Evolutionary conservation across 2,888 invertebrate genomes (phyloP).

Genomic region (Rhimphoctona megacephalus): DNA sequence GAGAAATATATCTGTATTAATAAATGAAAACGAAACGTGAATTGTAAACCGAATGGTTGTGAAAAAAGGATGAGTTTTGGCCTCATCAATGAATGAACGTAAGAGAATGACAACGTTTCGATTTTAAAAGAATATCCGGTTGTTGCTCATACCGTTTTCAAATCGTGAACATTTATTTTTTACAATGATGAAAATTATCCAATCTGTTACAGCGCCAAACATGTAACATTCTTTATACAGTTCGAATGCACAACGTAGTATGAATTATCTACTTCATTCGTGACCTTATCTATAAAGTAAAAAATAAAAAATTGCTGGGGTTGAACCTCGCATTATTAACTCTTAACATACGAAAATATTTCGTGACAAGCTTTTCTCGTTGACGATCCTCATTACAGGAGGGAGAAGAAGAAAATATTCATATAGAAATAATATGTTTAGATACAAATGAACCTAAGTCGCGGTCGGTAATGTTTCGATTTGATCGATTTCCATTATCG

Average conservation of each 20-base stretch:
- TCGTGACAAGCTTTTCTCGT: constrained; percentile 4
- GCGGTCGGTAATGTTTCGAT: neutral
- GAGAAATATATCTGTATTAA: constrained; percentile 21
- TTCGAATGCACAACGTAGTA: constrained; percentile 7
- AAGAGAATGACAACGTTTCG: neutral
- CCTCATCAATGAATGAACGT: constrained; percentile 20
- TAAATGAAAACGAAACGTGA: constrained; percentile 3
- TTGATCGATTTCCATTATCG: constrained; percentile 10
- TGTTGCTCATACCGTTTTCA: constrained; percentile 48
- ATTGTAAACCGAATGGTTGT: constrained; percentile 33
- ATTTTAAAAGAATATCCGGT: constrained; percentile 33
- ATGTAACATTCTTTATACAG: constrained; percentile 49
- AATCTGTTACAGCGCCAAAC: constrained; percentile 17
- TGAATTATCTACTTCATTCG: constrained; percentile 1
- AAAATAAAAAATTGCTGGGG: neutral
- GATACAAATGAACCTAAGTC: constrained; percentile 2
- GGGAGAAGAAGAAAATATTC: neutral
- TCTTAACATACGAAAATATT: constrained; percentile 13
- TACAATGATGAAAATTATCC: constrained; percentile 43
- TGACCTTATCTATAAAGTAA: constrained; percentile 36
- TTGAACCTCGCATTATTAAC: neutral
- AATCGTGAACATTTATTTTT: constrained; percentile 49
- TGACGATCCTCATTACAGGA: neutral
- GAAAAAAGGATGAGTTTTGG: constrained; percentile 7
- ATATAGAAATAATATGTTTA: neutral